Conservation (phyloP, 2,797 vertebrate species). For the Yasuhikotakia modesta region DNA sequence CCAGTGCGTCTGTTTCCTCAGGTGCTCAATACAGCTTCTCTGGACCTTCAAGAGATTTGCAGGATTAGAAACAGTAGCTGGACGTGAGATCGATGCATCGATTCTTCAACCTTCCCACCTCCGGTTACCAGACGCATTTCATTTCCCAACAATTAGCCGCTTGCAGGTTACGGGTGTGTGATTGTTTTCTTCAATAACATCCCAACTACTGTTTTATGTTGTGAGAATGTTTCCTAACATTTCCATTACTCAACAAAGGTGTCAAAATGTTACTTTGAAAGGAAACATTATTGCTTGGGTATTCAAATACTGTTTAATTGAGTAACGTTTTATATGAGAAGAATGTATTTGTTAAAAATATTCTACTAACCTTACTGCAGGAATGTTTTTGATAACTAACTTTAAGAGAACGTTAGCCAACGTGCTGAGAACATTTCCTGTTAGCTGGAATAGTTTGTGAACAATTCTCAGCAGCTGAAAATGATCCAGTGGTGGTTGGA, state of each 20-base stretch:
- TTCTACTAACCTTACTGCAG: too few species aligned
- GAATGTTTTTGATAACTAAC: too few species aligned
- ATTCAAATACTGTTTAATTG: too few species aligned
- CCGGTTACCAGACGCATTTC: conserved; percentile 74
- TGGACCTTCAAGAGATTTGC: conserved; percentile 76
- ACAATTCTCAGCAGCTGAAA: conserved; percentile 13
- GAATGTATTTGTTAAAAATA: too few species aligned
- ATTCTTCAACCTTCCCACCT: conserved; percentile 60
- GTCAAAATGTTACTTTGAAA: too few species aligned
- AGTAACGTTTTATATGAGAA: too few species aligned
- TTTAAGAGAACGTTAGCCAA: too few species aligned
- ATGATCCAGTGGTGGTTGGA: conserved; percentile 3
- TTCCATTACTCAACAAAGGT: too few species aligned
- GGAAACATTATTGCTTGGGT: too few species aligned
- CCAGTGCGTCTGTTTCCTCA: conserved; percentile 66
- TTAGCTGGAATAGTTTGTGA: background rate
- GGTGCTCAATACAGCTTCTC: conserved; percentile 76
- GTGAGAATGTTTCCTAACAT: too few species aligned
- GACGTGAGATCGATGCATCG: conserved; percentile 72
- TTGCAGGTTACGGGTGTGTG: conserved; percentile 71
- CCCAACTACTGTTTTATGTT: background rate
- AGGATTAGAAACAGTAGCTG: conserved; percentile 76
- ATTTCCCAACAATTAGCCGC: conserved; percentile 79
- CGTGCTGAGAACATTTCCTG: too few species aligned
- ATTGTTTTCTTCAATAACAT: background rate